Conservation (phyloP, 2,888 invertebrate species). For the Polydrusus cervinus region DNA sequence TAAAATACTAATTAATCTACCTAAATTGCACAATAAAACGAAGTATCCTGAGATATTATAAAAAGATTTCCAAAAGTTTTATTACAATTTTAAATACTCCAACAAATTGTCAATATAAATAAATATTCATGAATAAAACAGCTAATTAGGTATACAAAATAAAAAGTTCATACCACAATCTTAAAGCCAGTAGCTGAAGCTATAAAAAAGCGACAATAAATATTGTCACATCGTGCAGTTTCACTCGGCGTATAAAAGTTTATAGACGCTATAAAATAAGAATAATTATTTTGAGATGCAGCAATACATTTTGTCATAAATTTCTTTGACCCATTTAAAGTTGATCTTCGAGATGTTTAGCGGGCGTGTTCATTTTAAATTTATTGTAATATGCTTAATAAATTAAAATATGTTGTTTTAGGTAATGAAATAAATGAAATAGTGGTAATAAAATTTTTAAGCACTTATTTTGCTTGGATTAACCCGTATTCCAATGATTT, state of each 20-base stretch:
- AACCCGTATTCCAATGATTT: neutral
- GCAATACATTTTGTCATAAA: conserved; percentile 45
- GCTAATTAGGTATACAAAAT: conserved; percentile 25
- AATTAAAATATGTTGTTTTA: conserved; percentile 6
- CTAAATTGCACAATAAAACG: too few relatives aligned
- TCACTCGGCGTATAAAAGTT: conserved; percentile 50
- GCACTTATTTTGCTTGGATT: conserved; percentile 8
- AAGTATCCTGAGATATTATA: too few relatives aligned
- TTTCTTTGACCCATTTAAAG: conserved; percentile 48
- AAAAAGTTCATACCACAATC: conserved; percentile 11
- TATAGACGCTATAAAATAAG: conserved; percentile 50
- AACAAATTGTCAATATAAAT: neutral
- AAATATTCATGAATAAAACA: conserved; percentile 1
- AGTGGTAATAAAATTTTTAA: conserved; percentile 19
- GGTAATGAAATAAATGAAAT: neutral
- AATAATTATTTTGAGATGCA: conserved; percentile 49
- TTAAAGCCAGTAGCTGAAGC: conserved; percentile 35
- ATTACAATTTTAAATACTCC: neutral
- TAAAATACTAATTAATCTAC: too few relatives aligned
- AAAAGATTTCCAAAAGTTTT: too few relatives aligned
- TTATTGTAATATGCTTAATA: conserved; percentile 29
- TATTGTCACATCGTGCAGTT: conserved; percentile 46
- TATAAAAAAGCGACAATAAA: conserved; percentile 43
- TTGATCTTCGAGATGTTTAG: conserved; percentile 44
- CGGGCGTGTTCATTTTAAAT: conserved; percentile 14